These are phyloP conservation scores for Plestiodon gilberti DNA, from an alignment of 2,113 vertebrate genomes.

Conservation along the genomic window DNA sequence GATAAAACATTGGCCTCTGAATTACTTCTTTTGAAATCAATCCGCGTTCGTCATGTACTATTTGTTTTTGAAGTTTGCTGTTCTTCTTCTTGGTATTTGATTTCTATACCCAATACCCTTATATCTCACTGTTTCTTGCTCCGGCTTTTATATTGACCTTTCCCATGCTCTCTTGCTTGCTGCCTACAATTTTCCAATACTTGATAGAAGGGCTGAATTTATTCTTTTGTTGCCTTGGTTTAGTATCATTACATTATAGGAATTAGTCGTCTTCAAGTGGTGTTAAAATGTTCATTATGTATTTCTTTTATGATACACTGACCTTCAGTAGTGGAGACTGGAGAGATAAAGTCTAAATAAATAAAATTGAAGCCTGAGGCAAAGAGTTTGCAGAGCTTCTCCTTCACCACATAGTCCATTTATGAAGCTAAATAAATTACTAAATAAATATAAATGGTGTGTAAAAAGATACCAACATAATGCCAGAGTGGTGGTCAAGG, in stretches of 20 bases:
- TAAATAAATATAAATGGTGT: background rate
- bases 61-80: background rate
- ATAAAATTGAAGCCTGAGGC: background rate
- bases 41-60: background rate
- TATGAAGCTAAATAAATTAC: background rate
- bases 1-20: background rate
- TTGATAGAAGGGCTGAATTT: background rate
- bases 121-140: background rate
- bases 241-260: background rate
- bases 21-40: background rate
- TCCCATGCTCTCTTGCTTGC: background rate
- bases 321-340: background rate
- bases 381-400: background rate
- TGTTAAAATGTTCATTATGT: background rate
- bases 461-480: background rate
- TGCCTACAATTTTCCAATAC: background rate
- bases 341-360: background rate
- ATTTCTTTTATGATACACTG: background rate
- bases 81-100: background rate
- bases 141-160: background rate
- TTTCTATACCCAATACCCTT: background rate
- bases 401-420: background rate
- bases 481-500: background rate
- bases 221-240: background rate
- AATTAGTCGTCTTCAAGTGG: background rate